Evolutionary conservation across 2,797 vertebrate species (phyloP).

Genomic region (Borostomias antarcticus): DNA sequence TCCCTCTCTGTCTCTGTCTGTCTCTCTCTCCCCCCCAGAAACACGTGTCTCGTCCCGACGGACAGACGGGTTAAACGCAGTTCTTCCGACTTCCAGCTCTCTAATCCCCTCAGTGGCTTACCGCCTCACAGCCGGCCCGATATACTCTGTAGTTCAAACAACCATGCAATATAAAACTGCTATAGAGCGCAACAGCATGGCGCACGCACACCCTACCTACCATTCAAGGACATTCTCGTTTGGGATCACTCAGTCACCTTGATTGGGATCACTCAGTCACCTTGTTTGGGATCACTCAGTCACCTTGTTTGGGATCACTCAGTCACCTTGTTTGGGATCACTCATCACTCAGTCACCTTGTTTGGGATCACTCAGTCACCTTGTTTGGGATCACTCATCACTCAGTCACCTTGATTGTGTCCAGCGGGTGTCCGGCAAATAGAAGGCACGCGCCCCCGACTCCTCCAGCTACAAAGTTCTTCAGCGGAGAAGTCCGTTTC

Average conservation of each 20-base stretch:
- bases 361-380: too few relatives aligned
- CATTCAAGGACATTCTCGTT: too few relatives aligned
- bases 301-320: too few relatives aligned
- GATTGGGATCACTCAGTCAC: too few relatives aligned
- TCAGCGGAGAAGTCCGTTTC: conserved; percentile 64
- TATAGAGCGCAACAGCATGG: too few relatives aligned
- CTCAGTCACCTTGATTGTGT: conserved; percentile 80
- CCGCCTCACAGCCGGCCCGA: neutral
- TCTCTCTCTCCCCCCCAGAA: neutral
- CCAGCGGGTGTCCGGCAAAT: conserved; percentile 79
- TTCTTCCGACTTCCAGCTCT: conserved; percentile 38
- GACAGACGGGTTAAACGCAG: neutral
- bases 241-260: too few relatives aligned
- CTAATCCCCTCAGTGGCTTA: conserved; percentile 46
- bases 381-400: neutral
- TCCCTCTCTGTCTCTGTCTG: too few relatives aligned
- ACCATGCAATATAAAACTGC: neutral
- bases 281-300: too few relatives aligned
- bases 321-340: too few relatives aligned
- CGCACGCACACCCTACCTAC: too few relatives aligned
- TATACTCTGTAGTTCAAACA: neutral
- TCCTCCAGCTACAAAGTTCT: conserved; percentile 79
- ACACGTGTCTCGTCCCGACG: neutral
- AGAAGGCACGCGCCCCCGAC: conserved; percentile 76
- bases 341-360: conserved; percentile 73